These are phyloP conservation scores for Leucophora obtusa DNA, from an alignment of 2,888 invertebrate species.

Conservation along the genomic window DNA sequence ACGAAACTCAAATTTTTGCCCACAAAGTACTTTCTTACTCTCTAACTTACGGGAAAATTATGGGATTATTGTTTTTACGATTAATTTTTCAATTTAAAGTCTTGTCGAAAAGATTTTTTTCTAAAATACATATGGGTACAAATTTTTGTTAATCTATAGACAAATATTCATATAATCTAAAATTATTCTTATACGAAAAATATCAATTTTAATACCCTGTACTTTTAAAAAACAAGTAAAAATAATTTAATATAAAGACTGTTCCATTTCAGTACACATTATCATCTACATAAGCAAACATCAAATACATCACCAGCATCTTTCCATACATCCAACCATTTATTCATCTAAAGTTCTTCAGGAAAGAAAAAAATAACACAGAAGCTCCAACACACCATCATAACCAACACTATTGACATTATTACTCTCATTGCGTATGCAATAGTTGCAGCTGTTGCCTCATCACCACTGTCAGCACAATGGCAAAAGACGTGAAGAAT, in stretches of 20 bases:
- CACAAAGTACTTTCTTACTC: too few relatives aligned
- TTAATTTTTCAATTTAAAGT: too few relatives aligned
- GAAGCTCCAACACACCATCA: conserved; percentile 1
- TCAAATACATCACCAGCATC: conserved; percentile 9
- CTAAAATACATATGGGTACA: too few relatives aligned
- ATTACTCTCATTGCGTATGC: conserved; percentile 63
- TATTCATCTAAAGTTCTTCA: conserved; percentile 4
- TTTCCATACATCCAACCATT: neutral
- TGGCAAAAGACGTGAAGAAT: conserved; percentile 32
- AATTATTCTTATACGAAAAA: too few relatives aligned
- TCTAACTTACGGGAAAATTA: too few relatives aligned
- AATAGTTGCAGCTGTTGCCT: conserved; percentile 64
- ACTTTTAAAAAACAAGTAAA: neutral
- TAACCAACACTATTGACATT: conserved; percentile 11
- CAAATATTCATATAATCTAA: too few relatives aligned
- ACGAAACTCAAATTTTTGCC: too few relatives aligned
- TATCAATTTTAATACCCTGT: too few relatives aligned
- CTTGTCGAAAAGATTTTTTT: too few relatives aligned
- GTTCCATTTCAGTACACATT: conserved; percentile 33
- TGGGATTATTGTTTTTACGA: too few relatives aligned
- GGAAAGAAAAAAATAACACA: conserved; percentile 7
- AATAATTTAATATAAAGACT: conserved; percentile 38
- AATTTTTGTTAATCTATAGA: too few relatives aligned
- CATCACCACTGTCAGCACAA: conserved; percentile 48
- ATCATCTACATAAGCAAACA: conserved; percentile 11